Evolutionary conservation across 2,797 vertebrate species (phyloP), one percentile per base, ranked within the genome.

Genomic region (Paramormyrops hopkinsi): DNA sequence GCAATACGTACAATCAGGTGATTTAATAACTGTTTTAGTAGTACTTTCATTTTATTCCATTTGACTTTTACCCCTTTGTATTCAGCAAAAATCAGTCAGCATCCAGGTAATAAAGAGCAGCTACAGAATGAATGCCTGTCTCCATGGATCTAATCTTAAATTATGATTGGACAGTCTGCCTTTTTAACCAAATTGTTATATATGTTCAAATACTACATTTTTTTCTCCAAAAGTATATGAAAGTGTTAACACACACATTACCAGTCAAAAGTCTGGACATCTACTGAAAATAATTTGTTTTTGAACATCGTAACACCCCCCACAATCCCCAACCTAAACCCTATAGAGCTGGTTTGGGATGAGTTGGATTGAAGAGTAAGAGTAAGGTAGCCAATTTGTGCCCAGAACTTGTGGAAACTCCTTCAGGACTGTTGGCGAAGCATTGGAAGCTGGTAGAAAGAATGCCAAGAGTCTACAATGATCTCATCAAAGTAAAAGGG

Each of bases 161-260:
- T 93, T 91, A 92, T 94, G 93, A 93, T 93, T 94, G 94, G 93
- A 92, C 93, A 93, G 92, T 92, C 90, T 94, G 94, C 94, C 94
- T 95, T 95, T 94, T 94, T 93, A 95, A 69, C 65, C 95, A 93
- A 93, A 93, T 94, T 95, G 94, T 94, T 94, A 93, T 94, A 94
- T 93, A 94, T 94, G 94, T 95, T 94, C 94, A 94, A 92, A 94
- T 93, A 93, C 90, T 91, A 93, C 92, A 51, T 48, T n/a, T 85
- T 46, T 85, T 51, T 29, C 82, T 84, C 22, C 46, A 84, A 25
- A 48, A 29, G 46, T 12, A 85, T 25, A 22, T 48, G 3, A 85
- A 85, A 29, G 82, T 2, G 46, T 79, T 11, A 51, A 76, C 89
- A 90, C 82, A 88, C 8, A 19, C 51, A 91, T 12, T 69, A 33